Evolutionary conservation across 2,888 invertebrate genomes (phyloP), one percentile per base, ranked within the genome.

Genomic region (Drosophila acutilabella): DNA sequence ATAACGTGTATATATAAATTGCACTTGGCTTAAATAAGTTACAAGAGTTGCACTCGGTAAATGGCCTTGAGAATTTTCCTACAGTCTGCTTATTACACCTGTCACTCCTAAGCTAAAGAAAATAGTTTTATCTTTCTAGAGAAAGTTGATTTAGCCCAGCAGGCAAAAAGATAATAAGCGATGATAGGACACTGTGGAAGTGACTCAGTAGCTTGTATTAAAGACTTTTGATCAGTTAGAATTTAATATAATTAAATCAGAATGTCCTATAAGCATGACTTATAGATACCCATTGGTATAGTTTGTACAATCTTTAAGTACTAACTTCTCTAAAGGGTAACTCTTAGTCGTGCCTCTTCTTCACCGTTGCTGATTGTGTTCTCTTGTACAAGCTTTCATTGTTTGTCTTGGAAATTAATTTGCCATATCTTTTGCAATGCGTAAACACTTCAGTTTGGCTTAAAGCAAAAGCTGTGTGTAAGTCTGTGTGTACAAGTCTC

Each of bases 391-490:
- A 10, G 13, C 53, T 18, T n/a, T 26, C 0, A 1, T 30, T 30
- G 42, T 48, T 58, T 56, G 47, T n/a, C 11, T 11, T 33, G 26
- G 41, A 71, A 57, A 66, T 71, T 62, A 77, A 77, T 67, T 77
- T 72, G 56, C 8, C 38, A 58, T 47, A 56, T 56, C 42, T 75
- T 51, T 47, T 7, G 18, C 36, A 64, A 23, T 62, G 30, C 20
- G 20, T 40, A 51, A 56, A 73, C 44, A 52, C 56, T 62, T 33
- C 20, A 54, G 23, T 54, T 54, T 48, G 10, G 8, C 40, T 16
- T 2, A n/a, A 18, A 48, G 30, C 16, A 33, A 16, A 20, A 36
- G 16, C 13, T 45, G 16, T 36, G 7, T 14, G 14, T 7, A 30
- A 30, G 30, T 30, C 30, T 8, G 7, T 30, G 30, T 30, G 30